Base-by-base conservation (phyloP, 2,888 invertebrate genomes). In the Xestia ashworthii region DNA sequence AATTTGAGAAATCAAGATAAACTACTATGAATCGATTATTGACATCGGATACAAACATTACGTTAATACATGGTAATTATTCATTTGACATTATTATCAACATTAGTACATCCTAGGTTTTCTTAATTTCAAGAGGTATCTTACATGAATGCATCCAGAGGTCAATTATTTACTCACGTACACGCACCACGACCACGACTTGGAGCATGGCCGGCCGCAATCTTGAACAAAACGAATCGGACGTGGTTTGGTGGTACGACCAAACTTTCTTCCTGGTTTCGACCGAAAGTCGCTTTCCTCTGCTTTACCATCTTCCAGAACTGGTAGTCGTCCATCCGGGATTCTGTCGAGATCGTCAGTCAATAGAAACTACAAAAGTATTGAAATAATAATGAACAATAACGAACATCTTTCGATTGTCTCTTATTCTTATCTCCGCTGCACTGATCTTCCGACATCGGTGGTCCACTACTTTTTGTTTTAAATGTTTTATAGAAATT, bases 81-180 rank as follows among this genome's bases (percentile, higher is more conserved):
- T 53, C 12, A 6, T 62, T n/a, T 78, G 70, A 82, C 22, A 64
- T 71, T 64, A 68, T 64, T 62, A 73, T 67, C 53, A 50, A 50
- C 19, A 71, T 81, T 76, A 32, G 32, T 32, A 78, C 70, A 58
- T 71, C 60, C 78, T 77, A 25, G 64, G 41, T 65, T 64, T 50
- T 83, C 41, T 48, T 67, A 19, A 62, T 41, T 41, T 12, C 1
- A 22, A 58, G 25, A 46, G 16, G 25, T 50, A 64, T 58, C 38
- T 22, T 25, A 48, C 5, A 66, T 68, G 25, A 62, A 50, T 73
- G 53, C 53, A 60, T 19, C 22, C 46, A 41, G 53, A 64, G n/a
- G n/a, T n/a, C n/a, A n/a, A n/a, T n/a, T n/a, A n/a, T n/a, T n/a
- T 32, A 32, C 22, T n/a, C 53, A 9, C n/a, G 38, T 25, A 50